Conservation (phyloP, 2,888 invertebrate genomes). For the Aporophyla lueneburgensis region DNA sequence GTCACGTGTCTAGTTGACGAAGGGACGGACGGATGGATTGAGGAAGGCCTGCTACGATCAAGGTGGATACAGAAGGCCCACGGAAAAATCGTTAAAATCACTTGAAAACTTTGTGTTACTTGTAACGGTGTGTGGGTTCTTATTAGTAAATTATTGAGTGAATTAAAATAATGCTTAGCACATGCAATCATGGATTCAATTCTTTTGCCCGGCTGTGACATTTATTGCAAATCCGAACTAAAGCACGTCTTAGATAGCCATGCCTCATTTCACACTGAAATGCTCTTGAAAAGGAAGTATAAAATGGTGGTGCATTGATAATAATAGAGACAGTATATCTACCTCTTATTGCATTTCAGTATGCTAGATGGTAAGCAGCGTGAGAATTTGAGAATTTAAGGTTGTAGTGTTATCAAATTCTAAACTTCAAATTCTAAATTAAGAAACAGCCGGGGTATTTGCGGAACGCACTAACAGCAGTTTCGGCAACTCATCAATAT, state of each 20-base stretch:
- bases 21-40: constrained; percentile 56
- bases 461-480: too few species aligned
- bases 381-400: not conserved
- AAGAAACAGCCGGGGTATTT: too few species aligned
- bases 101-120: not conserved
- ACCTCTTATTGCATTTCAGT: not conserved
- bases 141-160: too few species aligned
- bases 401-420: too few species aligned
- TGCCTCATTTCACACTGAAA: not conserved
- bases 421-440: too few species aligned
- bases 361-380: not conserved
- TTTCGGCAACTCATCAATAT: too few species aligned
- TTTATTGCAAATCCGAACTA: too few species aligned
- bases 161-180: too few species aligned
- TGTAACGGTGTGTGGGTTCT: too few species aligned
- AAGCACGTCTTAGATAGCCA: not conserved
- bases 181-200: too few species aligned
- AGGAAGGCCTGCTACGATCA: constrained; percentile 15
- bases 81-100: fast-evolving
- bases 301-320: not conserved
- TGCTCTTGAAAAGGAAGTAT: not conserved
- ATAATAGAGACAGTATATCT: not conserved
- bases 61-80: constrained; percentile 29
- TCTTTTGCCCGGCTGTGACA: too few species aligned
- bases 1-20: constrained; percentile 63